phyloP scores from a whole-genome alignment of 2,888 invertebrate species.

The Tanypteryx hageni region DNA sequence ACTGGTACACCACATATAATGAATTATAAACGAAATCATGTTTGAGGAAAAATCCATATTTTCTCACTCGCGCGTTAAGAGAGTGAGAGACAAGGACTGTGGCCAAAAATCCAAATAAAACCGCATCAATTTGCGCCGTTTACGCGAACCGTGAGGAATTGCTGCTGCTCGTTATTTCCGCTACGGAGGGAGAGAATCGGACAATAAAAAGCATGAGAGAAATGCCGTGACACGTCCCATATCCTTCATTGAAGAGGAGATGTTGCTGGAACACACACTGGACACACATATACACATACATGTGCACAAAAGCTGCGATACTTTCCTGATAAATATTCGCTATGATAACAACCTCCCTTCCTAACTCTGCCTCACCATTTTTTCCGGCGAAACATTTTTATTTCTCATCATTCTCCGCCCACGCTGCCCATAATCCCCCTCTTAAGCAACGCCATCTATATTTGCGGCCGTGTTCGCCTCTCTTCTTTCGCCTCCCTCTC shows the following conservation, averaged over 20 bases:
- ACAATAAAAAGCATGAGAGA: not conserved
- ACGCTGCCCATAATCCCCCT: not conserved
- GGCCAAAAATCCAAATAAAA: slow-evolving; percentile 1
- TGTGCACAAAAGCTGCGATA: not conserved
- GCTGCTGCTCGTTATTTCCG: not conserved
- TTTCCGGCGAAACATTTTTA: slow-evolving; percentile 1
- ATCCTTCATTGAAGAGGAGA: not conserved
- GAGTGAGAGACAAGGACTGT: not conserved
- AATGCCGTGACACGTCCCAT: not conserved
- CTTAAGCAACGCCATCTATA: too few species aligned
- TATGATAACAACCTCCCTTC: not conserved
- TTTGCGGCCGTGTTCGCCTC: too few species aligned
- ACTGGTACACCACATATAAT: not conserved
- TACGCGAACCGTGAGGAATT: not conserved
- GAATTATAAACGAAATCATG: not conserved
- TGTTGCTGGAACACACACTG: not conserved
- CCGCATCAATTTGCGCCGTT: not conserved
- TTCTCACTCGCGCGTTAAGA: not conserved
- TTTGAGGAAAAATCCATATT: not conserved
- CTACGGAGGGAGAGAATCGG: not conserved
- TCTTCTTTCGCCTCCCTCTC: too few species aligned
- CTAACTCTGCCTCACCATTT: not conserved
- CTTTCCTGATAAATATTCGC: not conserved
- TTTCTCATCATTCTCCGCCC: not conserved
- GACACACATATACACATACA: not conserved